These are phyloP conservation scores for Lucilia cuprina DNA, from an alignment of 1,140 invertebrate genomes.

Conservation along the genomic window DNA sequence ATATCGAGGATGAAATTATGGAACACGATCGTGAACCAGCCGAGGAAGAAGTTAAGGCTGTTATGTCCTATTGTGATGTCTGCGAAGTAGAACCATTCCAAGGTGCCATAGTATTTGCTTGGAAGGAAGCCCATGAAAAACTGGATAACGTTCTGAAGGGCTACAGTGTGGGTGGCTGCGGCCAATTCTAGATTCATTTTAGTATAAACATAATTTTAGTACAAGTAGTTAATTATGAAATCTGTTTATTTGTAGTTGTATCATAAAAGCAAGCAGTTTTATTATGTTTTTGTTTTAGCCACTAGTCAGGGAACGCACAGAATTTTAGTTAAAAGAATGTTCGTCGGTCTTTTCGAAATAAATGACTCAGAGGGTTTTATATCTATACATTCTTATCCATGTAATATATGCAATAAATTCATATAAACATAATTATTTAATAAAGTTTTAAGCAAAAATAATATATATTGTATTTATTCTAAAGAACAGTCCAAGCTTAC, in stretches of 20 bases:
- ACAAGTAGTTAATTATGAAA: neutral
- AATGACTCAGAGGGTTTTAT: conserved; percentile 24
- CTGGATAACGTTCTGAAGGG: conserved; percentile 71
- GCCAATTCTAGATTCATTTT: conserved; percentile 69
- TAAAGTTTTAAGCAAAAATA: conserved; percentile 35
- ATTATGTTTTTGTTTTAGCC: conserved; percentile 18
- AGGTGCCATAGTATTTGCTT: conserved; percentile 76
- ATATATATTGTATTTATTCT: too few species aligned
- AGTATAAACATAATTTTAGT: neutral
- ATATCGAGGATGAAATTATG: conserved; percentile 61
- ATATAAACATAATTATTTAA: conserved; percentile 31
- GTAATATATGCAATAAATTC: conserved; percentile 7
- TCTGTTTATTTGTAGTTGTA: neutral
- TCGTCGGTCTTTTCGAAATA: conserved; percentile 16
- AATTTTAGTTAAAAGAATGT: neutral
- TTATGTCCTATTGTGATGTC: conserved; percentile 78
- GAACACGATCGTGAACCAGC: conserved; percentile 79
- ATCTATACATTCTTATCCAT: conserved; percentile 6
- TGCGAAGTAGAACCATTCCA: conserved; percentile 78
- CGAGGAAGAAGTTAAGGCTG: conserved; percentile 78
- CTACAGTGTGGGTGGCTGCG: conserved; percentile 66
- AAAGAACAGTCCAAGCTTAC: conserved; percentile 65
- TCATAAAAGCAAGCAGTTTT: neutral
- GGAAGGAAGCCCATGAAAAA: conserved; percentile 66
- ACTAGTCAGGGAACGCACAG: conserved; percentile 23